Evolutionary conservation across 2,888 invertebrate genomes (phyloP), one percentile per base, ranked within the genome.

Genomic region (Atrina japonica): DNA sequence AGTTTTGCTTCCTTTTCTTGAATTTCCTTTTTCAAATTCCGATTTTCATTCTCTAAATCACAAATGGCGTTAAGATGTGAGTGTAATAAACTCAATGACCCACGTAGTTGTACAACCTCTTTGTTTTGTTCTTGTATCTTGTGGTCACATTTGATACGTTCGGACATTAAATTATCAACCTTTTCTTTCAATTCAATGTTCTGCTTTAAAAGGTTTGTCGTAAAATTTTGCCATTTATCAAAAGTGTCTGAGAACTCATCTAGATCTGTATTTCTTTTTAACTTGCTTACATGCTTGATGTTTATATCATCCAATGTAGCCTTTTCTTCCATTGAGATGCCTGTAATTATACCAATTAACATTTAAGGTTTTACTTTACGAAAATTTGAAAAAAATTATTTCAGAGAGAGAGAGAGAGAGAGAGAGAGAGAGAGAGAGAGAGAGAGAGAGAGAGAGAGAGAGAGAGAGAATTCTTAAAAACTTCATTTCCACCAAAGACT

Each of bases 81-180:
- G 30, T 72, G 56, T 2, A 66, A 29, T 18, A 25, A 25, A 43
- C 67, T 70, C 49, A 76, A 25, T 3, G 68, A 66, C 16, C 25
- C 45, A 58, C 75, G 77, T 7, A 80, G 43, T 40, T 74, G 59
- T 18, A n/a, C 27, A 25, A 69, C 73, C 53, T 80, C 75, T 63
- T 72, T 74, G n/a, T 63, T 49, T 18, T 75, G 60, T 41, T 72
- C 70, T 35, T 75, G 68, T 9, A 66, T 45, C 50, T 47, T 66
- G 0, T 18, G 23, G 5, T 30, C 27, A 18, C 47, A 3, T 29
- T 45, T 66, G 23, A 58, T 53, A 30, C 45, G 61, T 14, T 63
- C 52, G 23, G 41, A 30, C 18, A 14, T 41, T 2, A 63, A 16
- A 29, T 25, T 16, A n/a, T 58, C 45, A 11, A 67, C 18, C 52